Evolutionary conservation across 2,888 invertebrate species (phyloP).

Genomic region (Hymenopus coronatus): DNA sequence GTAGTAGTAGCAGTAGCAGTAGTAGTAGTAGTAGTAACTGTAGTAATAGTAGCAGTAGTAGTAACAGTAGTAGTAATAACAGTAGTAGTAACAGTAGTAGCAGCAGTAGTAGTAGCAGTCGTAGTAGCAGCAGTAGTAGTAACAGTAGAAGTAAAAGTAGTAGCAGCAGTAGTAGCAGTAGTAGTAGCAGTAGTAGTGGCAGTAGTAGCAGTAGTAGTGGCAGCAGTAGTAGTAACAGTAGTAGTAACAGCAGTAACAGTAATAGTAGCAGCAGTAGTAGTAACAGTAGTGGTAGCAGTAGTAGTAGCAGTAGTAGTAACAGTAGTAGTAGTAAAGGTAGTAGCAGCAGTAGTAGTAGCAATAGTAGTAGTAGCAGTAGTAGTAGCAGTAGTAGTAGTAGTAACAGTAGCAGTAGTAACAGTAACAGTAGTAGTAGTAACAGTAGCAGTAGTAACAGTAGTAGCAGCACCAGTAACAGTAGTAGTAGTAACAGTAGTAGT

Average conservation of each 20-base stretch:
- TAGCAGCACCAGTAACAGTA: too few species aligned
- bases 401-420: background rate
- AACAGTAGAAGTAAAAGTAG: too few species aligned
- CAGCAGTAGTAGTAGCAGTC: too few species aligned
- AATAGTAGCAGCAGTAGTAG: background rate
- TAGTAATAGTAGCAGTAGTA: slow-evolving; percentile 1
- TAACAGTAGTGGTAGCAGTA: background rate
- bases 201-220: slow-evolving; percentile 8
- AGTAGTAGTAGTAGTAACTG: background rate
- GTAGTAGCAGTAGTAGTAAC: background rate
- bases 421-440: slow-evolving; percentile 1
- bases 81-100: background rate
- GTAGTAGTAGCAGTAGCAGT: background rate
- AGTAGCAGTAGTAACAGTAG: slow-evolving; percentile 17
- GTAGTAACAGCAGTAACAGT: background rate
- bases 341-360: slow-evolving; percentile 1
- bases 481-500: too few species aligned
- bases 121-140: background rate
- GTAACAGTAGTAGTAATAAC: slow-evolving; percentile 1
- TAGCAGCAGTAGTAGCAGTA: too few species aligned
- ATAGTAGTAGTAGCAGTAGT: background rate
- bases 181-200: background rate
- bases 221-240: slow-evolving; percentile 4
- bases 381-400: slow-evolving; percentile 8
- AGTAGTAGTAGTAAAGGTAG: slow-evolving; percentile 5